Base-by-base conservation (phyloP, 2,888 invertebrate species). In the Dynastes tityus region DNA sequence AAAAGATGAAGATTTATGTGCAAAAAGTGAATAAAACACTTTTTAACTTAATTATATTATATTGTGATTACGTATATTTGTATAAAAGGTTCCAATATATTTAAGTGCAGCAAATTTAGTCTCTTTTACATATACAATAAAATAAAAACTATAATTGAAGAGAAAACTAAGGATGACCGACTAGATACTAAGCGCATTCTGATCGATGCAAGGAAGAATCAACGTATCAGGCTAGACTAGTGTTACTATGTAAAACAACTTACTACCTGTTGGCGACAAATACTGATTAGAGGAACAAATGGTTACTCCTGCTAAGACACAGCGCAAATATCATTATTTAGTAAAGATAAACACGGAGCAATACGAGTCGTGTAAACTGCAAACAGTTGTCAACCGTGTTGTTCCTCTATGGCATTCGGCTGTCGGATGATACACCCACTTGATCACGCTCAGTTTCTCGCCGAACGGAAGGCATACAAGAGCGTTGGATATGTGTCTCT, bases 301-400 rank as follows among this genome's bases (percentile, higher is more conserved):
- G 78, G 80, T 81, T 80, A 80, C 80, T 78, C 65, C 61, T 61
- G 78, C 76, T 80, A 81, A 82, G 81, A 81, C 82, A 82, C 77
- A 82, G 79, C 81, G 81, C 82, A 83, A 83, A 82, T 83, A 83
- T 83, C 84, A 84, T 84, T 85, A 85, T 85, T 85, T 84, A 85
- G 78, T 83, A 84, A 83, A 85, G 85, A 85, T 84, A 85, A 84
- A 84, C 84, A 83, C 65, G 77, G 82, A 81, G 83, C 82, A 83
- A 83, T 84, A 80, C 82, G 80, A 83, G 83, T 83, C 83, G 83
- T 83, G 83, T 83, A 79, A 79, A 78, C 79, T 78, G 76, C 78
- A 51, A 78, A 65, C 77, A 58, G 77, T 79, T 79, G 79, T 79
- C 79, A 68, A 75, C 61, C 16, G 75, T 73, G 16, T 16, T 45